Conservation (phyloP, 1,140 invertebrate species). For the Drosophila orena region DNA sequence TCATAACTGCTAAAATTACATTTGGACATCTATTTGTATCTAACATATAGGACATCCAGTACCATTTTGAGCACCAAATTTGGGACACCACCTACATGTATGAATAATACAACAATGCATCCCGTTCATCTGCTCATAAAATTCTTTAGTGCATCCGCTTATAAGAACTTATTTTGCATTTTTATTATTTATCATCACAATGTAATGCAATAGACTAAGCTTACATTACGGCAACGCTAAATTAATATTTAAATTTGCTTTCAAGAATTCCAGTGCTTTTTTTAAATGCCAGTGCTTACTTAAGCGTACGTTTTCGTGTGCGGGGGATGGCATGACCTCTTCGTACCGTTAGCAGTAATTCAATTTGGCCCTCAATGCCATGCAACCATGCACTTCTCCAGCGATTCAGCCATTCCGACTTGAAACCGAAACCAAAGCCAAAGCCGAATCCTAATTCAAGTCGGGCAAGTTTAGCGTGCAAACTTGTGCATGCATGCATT, state of each 20-base stretch:
- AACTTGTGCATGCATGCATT: conserved; percentile 46
- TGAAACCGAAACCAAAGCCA: conserved; percentile 33
- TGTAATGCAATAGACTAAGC: too few relatives aligned
- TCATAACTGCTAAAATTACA: background rate
- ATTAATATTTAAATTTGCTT: conserved; percentile 3
- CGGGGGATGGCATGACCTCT: conserved; percentile 24
- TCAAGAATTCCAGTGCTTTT: conserved; percentile 15
- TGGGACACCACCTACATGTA: too few relatives aligned
- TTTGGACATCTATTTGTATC: background rate
- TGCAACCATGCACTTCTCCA: conserved; percentile 18
- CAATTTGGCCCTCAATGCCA: conserved; percentile 38
- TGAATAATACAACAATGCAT: too few relatives aligned
- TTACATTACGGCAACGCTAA: background rate
- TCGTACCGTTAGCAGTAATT: conserved; percentile 17
- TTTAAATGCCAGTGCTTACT: conserved; percentile 4
- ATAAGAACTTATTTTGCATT: background rate
- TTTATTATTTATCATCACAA: background rate
- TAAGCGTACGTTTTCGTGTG: conserved; percentile 7
- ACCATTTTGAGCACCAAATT: too few relatives aligned
- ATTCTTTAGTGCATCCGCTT: background rate
- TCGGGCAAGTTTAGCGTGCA: conserved; percentile 44
- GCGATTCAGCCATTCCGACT: conserved; percentile 23
- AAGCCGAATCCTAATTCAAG: conserved; percentile 48
- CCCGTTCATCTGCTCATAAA: too few relatives aligned
- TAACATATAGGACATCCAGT: background rate